These are phyloP conservation scores for Oxyura jamaicensis DNA, from an alignment of 2,113 vertebrate genomes.

Conservation along the genomic window DNA sequence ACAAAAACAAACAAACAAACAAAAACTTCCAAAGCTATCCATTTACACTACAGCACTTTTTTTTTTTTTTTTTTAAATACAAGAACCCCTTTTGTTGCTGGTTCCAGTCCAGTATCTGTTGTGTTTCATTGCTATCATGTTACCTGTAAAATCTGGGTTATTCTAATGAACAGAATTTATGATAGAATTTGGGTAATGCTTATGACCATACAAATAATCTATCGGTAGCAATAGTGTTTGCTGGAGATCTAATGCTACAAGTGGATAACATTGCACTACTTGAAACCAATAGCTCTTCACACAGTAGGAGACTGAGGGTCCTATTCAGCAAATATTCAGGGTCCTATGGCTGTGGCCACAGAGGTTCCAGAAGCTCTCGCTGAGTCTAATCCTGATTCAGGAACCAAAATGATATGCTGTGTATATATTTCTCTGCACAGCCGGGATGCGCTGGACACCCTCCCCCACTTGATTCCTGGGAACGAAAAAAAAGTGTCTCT, in stretches of 20 bases:
- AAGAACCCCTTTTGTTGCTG: constrained; percentile 1
- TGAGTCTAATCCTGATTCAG: constrained; percentile 72
- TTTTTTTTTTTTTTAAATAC: neutral
- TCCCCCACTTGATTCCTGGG: constrained; percentile 66
- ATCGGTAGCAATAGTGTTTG: constrained; percentile 13
- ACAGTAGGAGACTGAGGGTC: constrained; percentile 64
- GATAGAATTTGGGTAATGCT: constrained; percentile 31
- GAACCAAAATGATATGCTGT: constrained; percentile 72
- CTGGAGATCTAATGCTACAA: constrained; percentile 38
- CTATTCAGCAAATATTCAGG: constrained; percentile 71
- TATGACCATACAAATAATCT: constrained; percentile 26
- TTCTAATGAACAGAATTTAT: neutral
- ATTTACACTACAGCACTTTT: neutral
- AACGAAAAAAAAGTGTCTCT: constrained; percentile 49
- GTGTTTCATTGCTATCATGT: neutral
- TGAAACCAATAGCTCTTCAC: constrained; percentile 64
- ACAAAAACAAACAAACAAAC: neutral
- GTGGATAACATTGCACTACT: constrained; percentile 25
- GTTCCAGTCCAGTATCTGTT: neutral
- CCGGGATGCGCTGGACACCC: constrained; percentile 57
- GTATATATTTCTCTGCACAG: constrained; percentile 68
- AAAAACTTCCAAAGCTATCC: neutral
- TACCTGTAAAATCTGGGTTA: constrained; percentile 47
- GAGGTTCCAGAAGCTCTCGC: constrained; percentile 62
- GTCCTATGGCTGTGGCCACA: constrained; percentile 63